Percentiles rank a stretch among this genome's conserved stretches.
These are phyloP conservation scores for Hyposoter dolosus DNA, from an alignment of 2,888 invertebrate species.

Conservation along the genomic window DNA sequence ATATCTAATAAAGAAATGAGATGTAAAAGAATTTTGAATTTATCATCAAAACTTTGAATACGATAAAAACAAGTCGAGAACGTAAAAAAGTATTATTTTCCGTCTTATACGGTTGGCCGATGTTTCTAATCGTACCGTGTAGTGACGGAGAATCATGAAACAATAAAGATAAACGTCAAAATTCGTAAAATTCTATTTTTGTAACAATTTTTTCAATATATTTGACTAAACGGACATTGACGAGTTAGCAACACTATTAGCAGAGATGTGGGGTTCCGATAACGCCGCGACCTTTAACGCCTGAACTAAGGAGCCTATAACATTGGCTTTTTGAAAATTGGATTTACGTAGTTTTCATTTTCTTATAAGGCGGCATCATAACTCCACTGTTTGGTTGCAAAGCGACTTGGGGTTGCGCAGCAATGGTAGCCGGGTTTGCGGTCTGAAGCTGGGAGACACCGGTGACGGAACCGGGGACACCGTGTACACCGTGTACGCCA, in stretches of 20 bases:
- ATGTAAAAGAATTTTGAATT: background rate
- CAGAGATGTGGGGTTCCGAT: background rate
- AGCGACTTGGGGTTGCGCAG: slow-evolving; percentile 85
- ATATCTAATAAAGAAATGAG: too few species aligned
- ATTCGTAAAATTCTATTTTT: background rate
- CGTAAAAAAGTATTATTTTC: background rate
- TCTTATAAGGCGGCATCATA: slow-evolving; percentile 94
- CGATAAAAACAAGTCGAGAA: background rate
- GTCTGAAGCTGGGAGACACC: slow-evolving; percentile 79
- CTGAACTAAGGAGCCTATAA: background rate
- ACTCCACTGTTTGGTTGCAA: slow-evolving; percentile 83
- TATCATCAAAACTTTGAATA: background rate
- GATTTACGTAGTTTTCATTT: slow-evolving; percentile 94
- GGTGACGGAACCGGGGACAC: slow-evolving; percentile 83
- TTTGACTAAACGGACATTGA: background rate
- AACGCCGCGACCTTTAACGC: background rate
- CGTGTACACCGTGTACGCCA: slow-evolving; percentile 85
- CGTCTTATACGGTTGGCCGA: background rate
- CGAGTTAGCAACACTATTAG: background rate
- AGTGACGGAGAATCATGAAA: background rate
- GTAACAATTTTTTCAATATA: background rate
- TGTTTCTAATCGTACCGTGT: background rate
- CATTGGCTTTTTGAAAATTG: background rate
- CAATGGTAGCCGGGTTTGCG: slow-evolving; percentile 81
- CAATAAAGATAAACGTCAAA: background rate